Conservation (phyloP, 2,113 vertebrate species). For the Cyprinodon brontotheroides region DNA sequence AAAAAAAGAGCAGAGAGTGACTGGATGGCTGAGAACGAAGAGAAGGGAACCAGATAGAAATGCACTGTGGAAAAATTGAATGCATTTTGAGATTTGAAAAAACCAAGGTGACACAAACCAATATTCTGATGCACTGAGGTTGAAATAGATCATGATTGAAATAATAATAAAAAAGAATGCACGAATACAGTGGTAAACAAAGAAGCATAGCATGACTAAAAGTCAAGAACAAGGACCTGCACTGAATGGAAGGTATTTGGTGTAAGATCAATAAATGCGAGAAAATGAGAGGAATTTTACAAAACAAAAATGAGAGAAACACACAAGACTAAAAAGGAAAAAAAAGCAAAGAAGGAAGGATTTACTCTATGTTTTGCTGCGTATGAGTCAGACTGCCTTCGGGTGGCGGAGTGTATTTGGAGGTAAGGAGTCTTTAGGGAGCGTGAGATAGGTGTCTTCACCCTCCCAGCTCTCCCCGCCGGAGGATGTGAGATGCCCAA, state of each 20-base stretch:
- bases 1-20: slow-evolving; percentile 20
- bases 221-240: slow-evolving; percentile 18
- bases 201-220: slow-evolving; percentile 20
- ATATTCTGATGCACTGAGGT: slow-evolving; percentile 28
- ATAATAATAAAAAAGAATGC: slow-evolving; percentile 23
- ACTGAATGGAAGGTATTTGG: slow-evolving; percentile 25
- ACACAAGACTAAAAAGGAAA: slow-evolving; percentile 36
- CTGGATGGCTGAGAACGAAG: slow-evolving; percentile 14
- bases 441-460: slow-evolving; percentile 52
- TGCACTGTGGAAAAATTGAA: slow-evolving; percentile 56
- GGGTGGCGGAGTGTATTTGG: slow-evolving; percentile 23
- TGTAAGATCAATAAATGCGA: slow-evolving; percentile 34
- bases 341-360: slow-evolving; percentile 37
- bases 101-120: slow-evolving; percentile 42
- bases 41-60: slow-evolving; percentile 34
- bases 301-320: slow-evolving; percentile 50
- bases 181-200: slow-evolving; percentile 26
- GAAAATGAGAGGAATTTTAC: slow-evolving; percentile 27
- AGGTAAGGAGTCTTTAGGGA: slow-evolving; percentile 54
- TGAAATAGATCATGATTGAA: slow-evolving; percentile 11
- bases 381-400: slow-evolving; percentile 49
- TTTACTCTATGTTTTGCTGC: slow-evolving; percentile 33
- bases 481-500: slow-evolving; percentile 56
- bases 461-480: slow-evolving; percentile 38
- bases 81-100: slow-evolving; percentile 61